Conservation (phyloP, 2,888 invertebrate species). For the Liodrosophila aerea region DNA sequence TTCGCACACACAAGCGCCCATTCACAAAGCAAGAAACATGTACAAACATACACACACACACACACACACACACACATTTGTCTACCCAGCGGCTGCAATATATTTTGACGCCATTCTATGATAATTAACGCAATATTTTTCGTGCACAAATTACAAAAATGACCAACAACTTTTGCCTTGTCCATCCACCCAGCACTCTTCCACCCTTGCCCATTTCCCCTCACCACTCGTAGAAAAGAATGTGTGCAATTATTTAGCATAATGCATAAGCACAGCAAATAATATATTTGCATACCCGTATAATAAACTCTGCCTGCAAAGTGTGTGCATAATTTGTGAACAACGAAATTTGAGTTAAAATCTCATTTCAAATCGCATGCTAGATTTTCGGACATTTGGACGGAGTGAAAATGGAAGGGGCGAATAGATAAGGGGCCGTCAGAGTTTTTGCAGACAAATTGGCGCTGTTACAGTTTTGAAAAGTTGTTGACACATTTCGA, state of each 20-base stretch:
- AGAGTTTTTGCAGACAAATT: conserved; percentile 64
- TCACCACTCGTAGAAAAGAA: conserved; percentile 20
- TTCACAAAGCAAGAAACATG: too few species aligned
- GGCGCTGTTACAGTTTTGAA: conserved; percentile 68
- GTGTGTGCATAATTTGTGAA: conserved; percentile 71
- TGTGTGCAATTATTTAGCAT: conserved; percentile 67
- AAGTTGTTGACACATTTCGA: conserved; percentile 67
- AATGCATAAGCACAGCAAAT: conserved; percentile 60
- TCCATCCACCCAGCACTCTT: not conserved
- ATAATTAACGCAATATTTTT: conserved; percentile 72
- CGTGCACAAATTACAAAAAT: conserved; percentile 45
- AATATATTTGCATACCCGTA: conserved; percentile 45
- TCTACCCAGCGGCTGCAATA: conserved; percentile 30
- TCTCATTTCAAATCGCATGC: conserved; percentile 59
- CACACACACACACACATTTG: not conserved
- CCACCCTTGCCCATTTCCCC: not conserved
- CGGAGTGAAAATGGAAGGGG: not conserved
- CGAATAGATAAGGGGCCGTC: conserved; percentile 13
- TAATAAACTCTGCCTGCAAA: conserved; percentile 43
- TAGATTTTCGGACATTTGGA: conserved; percentile 1
- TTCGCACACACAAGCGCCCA: too few species aligned
- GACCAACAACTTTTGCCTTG: conserved; percentile 28
- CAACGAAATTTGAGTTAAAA: conserved; percentile 65
- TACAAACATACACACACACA: conserved; percentile 11
- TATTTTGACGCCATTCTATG: conserved; percentile 48